These are phyloP conservation scores for Drosophila gunungcola DNA, from an alignment of 1,140 invertebrate species.

Conservation along the genomic window DNA sequence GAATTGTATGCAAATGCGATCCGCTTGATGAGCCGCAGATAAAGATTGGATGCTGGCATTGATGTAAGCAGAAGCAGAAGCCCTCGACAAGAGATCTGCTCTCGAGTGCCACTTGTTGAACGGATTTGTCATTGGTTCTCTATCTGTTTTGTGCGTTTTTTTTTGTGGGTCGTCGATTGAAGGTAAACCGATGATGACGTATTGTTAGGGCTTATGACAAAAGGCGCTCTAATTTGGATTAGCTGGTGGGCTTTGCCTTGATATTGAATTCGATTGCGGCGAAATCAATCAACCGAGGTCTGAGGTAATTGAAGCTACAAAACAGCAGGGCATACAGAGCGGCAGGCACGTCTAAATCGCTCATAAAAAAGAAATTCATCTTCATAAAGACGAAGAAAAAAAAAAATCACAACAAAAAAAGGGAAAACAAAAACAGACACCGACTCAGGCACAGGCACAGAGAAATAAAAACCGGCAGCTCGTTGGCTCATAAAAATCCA, in stretches of 20 bases:
- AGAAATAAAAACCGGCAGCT: constrained; percentile 49
- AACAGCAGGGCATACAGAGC: constrained; percentile 12
- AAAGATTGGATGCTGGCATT: constrained; percentile 26
- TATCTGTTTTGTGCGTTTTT: not conserved
- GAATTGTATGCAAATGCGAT: constrained; percentile 64
- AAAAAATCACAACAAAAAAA: constrained; percentile 1
- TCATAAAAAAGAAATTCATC: constrained; percentile 79
- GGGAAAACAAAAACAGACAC: constrained; percentile 26
- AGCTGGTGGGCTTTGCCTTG: constrained; percentile 8
- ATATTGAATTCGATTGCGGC: constrained; percentile 23
- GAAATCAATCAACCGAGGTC: constrained; percentile 31
- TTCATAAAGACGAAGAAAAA: constrained; percentile 56
- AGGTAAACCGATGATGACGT: constrained; percentile 18
- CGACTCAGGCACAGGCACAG: not conserved
- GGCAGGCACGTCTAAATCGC: constrained; percentile 57
- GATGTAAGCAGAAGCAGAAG: constrained; percentile 31
- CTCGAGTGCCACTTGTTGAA: constrained; percentile 51
- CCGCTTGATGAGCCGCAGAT: constrained; percentile 33
- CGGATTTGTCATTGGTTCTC: constrained; percentile 28
- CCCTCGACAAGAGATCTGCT: constrained; percentile 23
- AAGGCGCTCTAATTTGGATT: constrained; percentile 14
- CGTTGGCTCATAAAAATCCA: constrained; percentile 31
- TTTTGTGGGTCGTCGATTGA: not conserved
- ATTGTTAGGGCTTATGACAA: constrained; percentile 6
- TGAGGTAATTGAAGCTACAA: constrained; percentile 74